A percentile compares a stretch with the other conserved stretches of the same genome.
phyloP scores from a whole-genome alignment of 2,797 vertebrate genomes.

The Sciaenops ocellatus region DNA sequence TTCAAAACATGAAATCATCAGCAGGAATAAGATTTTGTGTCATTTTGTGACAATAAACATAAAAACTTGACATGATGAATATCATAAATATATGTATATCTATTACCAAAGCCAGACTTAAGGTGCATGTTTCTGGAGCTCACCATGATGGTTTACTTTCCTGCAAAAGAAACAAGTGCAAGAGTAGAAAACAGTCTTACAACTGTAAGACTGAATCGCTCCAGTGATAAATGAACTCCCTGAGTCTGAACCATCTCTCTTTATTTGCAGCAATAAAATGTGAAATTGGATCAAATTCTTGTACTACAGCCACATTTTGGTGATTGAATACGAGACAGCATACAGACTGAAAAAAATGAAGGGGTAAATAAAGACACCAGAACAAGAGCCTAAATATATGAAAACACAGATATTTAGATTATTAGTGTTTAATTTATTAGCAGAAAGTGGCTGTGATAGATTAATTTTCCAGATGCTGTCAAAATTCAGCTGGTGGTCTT shows the following conservation, averaged over 20 bases:
- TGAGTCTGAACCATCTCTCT: background rate
- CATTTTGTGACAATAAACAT: background rate
- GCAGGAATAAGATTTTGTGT: background rate
- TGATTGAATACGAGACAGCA: slow-evolving; percentile 4
- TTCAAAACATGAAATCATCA: background rate
- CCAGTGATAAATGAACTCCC: slow-evolving; percentile 10
- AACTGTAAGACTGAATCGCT: background rate
- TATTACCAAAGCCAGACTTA: background rate
- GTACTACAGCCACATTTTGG: slow-evolving; percentile 1
- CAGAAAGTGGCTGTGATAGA: slow-evolving; percentile 2
- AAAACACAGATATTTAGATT: background rate
- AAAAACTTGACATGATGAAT: background rate
- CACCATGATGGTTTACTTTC: background rate
- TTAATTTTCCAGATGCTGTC: background rate
- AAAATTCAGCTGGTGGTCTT: background rate
- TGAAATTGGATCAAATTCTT: slow-evolving; percentile 33
- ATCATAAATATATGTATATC: background rate
- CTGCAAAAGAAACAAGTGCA: background rate
- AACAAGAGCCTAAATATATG: background rate
- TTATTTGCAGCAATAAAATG: slow-evolving; percentile 25
- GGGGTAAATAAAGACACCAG: background rate
- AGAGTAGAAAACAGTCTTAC: background rate
- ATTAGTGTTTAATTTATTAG: background rate
- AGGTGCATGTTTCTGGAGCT: background rate
- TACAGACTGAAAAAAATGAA: background rate